These are phyloP conservation scores for Panagrolaimus sp. DNA, from an alignment of 1,140 invertebrate genomes.

Conservation along the genomic window DNA sequence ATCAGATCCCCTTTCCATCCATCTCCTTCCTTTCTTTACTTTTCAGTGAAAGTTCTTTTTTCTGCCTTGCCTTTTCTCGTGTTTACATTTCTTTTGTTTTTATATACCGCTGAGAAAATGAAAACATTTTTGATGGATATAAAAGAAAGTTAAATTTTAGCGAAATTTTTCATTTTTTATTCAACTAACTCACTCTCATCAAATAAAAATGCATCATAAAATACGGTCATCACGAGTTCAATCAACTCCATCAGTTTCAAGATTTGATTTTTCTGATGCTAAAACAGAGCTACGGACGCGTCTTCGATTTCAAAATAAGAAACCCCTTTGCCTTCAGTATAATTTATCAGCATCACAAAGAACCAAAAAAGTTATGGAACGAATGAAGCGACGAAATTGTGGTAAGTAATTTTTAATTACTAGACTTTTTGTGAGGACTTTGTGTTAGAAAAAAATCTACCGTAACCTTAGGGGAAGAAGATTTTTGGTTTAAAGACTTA, in stretches of 20 bases:
- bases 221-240: neutral
- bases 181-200: neutral
- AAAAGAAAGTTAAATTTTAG: too few relatives aligned
- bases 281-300: conserved; percentile 11
- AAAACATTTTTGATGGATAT: too few relatives aligned
- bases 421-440: neutral
- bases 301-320: conserved; percentile 35
- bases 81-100: too few relatives aligned
- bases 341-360: conserved; percentile 22
- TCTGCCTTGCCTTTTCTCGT: too few relatives aligned
- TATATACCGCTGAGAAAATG: too few relatives aligned
- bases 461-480: too few relatives aligned
- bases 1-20: too few relatives aligned
- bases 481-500: too few relatives aligned
- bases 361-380: conserved; percentile 14
- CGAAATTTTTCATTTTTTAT: neutral
- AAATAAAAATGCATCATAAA: conserved; percentile 8
- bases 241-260: neutral
- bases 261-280: conserved; percentile 13
- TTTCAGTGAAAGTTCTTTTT: too few relatives aligned
- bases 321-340: conserved; percentile 45
- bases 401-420: conserved; percentile 2
- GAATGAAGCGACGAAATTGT: conserved; percentile 12
- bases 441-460: too few relatives aligned
- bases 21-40: too few relatives aligned